Percentiles rank a stretch among this genome's conserved stretches.
Conservation (phyloP, 2,797 vertebrate genomes). For the Phataginus tricuspis region DNA sequence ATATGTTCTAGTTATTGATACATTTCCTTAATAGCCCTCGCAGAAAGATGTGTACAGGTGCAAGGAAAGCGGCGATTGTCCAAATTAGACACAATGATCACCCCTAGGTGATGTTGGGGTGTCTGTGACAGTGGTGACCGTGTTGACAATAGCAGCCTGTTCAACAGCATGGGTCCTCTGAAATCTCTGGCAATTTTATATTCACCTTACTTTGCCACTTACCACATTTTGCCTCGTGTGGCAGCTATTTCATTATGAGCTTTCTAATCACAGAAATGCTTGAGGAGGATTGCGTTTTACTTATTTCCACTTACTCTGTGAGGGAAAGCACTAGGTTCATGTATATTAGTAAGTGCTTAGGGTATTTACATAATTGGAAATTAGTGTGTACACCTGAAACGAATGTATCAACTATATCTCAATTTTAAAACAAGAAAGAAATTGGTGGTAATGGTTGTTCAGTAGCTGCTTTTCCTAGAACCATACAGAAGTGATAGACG, state of each 20-base stretch:
- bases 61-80: neutral
- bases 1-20: neutral
- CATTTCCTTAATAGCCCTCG: neutral
- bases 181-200: neutral
- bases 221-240: neutral
- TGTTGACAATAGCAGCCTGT: neutral
- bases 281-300: slow-evolving; percentile 1
- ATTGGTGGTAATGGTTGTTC: neutral
- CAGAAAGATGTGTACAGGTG: neutral
- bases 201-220: neutral
- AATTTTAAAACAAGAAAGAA: neutral
- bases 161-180: neutral
- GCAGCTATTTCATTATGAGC: neutral
- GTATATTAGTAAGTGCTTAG: neutral
- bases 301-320: slow-evolving; percentile 11
- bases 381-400: neutral
- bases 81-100: neutral
- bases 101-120: neutral
- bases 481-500: neutral
- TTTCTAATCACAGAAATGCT: slow-evolving; percentile 13
- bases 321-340: neutral
- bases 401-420: neutral
- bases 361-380: slow-evolving; percentile 1
- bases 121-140: neutral
- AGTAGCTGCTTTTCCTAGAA: neutral